Evolutionary conservation across 2,888 invertebrate genomes (phyloP).

Genomic region (Drosophila merina): DNA sequence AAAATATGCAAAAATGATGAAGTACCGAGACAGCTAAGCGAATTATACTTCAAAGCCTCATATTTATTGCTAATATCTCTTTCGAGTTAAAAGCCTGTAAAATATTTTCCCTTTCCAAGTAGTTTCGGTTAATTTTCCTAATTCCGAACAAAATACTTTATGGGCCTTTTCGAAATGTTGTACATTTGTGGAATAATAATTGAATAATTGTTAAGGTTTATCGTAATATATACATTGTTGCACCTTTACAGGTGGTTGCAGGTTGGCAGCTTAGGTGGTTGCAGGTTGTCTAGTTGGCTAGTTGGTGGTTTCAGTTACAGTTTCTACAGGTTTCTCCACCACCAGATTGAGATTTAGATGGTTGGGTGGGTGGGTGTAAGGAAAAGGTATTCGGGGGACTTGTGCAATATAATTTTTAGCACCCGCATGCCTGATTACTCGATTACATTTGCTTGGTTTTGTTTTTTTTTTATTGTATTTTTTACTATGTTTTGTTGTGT

Average conservation of each 20-base stretch:
- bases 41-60: no score
- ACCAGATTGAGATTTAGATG: not conserved
- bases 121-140: no score
- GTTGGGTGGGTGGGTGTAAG: not conserved
- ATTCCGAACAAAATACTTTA: no score
- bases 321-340: not conserved
- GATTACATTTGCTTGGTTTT: conserved; percentile 50
- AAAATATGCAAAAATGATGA: no score
- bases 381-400: no score
- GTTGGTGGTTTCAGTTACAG: conserved; percentile 1
- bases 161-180: no score
- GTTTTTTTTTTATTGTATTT: conserved; percentile 12
- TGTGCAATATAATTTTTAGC: conserved; percentile 64
- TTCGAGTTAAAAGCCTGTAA: no score
- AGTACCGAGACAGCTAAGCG: no score
- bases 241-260: not conserved
- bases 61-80: no score
- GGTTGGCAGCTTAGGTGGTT: no score
- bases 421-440: conserved; percentile 69
- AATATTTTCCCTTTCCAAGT: no score
- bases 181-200: not conserved
- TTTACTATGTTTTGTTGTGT: not conserved
- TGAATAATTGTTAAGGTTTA: not conserved
- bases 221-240: not conserved
- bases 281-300: not conserved